Evolutionary conservation across 2,888 invertebrate species (phyloP), one percentile per base, ranked within the genome.

Genomic region (Clusia tigrina): DNA sequence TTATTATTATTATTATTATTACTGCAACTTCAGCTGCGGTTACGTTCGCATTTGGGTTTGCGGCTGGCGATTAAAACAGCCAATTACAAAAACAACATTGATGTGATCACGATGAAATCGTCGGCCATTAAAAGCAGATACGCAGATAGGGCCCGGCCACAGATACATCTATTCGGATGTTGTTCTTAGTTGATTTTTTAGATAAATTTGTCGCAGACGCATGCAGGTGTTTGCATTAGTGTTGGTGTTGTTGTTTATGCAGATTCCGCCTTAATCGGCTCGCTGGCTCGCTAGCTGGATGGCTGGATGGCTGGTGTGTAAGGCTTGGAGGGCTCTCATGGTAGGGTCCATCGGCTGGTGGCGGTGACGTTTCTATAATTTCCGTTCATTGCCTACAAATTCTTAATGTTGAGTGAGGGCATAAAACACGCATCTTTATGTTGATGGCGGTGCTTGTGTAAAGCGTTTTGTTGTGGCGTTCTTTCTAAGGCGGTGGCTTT

Each of bases 391-490:
- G n/a, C 25, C 48, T 25, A 57, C 57, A 57, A 57, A 57, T 57
- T 57, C 57, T 24, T 24, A 26, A n/a, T 57, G 57, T 48, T 48
- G 48, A 67, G 63, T 68, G 69, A 65, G 65, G 59, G 61, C 63
- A 69, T 70, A 70, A 70, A 69, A 69, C 69, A 70, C 55, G 67
- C 66, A 66, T 70, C 68, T 70, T 70, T 69, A 70, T 70, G 69
- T 68, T 67, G 65, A 63, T 63, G 70, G 64, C 57, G 63, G 57
- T 59, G 42, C 51, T 55, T n/a, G n/a, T n/a, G 54, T 62, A 54
- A 58, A 55, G 58, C 58, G 63, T 56, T 63, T 63, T 63, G 55
- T 55, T 48, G 17, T 24, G 48, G 18, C 32, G n/a, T n/a, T n/a
- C n/a, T n/a, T n/a, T n/a, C n/a, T n/a, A n/a, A n/a, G n/a, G n/a